A percentile compares a stretch with the other conserved stretches of the same genome.
These are phyloP conservation scores for Antechinus flavipes DNA, from an alignment of 2,113 vertebrate species.

Conservation along the genomic window DNA sequence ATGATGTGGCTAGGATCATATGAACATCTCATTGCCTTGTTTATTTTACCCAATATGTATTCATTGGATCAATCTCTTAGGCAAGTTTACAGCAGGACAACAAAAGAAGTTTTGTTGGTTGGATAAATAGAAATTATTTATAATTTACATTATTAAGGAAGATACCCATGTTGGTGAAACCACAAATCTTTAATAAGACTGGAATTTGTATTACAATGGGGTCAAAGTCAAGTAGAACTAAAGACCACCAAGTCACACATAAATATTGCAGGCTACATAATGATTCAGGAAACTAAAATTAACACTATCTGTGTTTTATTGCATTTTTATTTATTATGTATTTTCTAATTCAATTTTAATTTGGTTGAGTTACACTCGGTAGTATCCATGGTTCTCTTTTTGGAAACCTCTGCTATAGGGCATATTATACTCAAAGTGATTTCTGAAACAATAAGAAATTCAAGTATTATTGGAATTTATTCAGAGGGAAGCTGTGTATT, in stretches of 20 bases:
- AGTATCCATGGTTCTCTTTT: fast-evolving
- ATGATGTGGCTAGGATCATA: neutral
- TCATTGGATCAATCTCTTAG: too few relatives aligned
- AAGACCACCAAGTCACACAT: neutral
- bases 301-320: neutral
- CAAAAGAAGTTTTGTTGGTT: neutral
- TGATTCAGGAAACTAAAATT: neutral
- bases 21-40: neutral
- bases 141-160: neutral
- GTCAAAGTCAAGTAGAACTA: neutral
- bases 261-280: neutral
- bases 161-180: neutral
- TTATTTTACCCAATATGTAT: too few relatives aligned
- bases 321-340: neutral
- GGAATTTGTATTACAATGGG: neutral
- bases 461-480: neutral
- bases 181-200: neutral
- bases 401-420: neutral
- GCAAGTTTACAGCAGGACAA: neutral
- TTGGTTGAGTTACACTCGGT: neutral
- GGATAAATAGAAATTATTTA: neutral
- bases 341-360: neutral
- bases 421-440: neutral
- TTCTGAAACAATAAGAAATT: neutral
- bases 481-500: neutral